phyloP scores from a whole-genome alignment of 2,888 invertebrate genomes.

The Stenurella melanura region DNA sequence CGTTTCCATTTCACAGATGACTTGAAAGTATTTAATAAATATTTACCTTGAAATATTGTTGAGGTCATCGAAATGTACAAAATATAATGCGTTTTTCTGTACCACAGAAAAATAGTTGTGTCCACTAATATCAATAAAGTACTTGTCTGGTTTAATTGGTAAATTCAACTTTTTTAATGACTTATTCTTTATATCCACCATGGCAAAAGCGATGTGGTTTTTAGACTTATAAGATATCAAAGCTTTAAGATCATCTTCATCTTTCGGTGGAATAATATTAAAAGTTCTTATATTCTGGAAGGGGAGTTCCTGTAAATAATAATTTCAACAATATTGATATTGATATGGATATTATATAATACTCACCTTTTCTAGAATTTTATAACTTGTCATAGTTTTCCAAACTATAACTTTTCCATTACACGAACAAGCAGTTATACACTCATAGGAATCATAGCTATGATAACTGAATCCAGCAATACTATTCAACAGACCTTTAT shows the following conservation, averaged over 20 bases:
- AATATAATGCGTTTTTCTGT: constrained; percentile 57
- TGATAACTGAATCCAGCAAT: constrained; percentile 76
- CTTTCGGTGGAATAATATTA: constrained; percentile 54
- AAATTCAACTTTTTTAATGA: constrained; percentile 40
- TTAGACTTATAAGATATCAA: constrained; percentile 57
- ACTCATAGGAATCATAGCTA: constrained; percentile 70
- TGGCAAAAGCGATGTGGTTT: constrained; percentile 49
- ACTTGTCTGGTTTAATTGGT: constrained; percentile 49
- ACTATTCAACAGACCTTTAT: constrained; percentile 74
- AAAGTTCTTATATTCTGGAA: constrained; percentile 56
- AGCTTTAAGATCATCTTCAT: constrained; percentile 54
- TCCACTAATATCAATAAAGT: constrained; percentile 57
- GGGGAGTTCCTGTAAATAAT: constrained; percentile 57
- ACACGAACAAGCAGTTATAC: constrained; percentile 76
- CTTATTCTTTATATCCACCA: constrained; percentile 54
- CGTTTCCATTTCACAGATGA: too few species aligned
- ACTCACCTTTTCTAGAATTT: constrained; percentile 73
- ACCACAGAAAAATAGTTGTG: constrained; percentile 62
- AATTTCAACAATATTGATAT: background rate
- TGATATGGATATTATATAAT: background rate
- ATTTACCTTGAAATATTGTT: constrained; percentile 58
- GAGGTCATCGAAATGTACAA: constrained; percentile 50
- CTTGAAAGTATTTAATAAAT: constrained; percentile 36
- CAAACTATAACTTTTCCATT: constrained; percentile 77
- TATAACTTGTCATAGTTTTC: constrained; percentile 75